These are phyloP conservation scores for Silurus asotus DNA, from an alignment of 2,113 vertebrate genomes.

Conservation along the genomic window DNA sequence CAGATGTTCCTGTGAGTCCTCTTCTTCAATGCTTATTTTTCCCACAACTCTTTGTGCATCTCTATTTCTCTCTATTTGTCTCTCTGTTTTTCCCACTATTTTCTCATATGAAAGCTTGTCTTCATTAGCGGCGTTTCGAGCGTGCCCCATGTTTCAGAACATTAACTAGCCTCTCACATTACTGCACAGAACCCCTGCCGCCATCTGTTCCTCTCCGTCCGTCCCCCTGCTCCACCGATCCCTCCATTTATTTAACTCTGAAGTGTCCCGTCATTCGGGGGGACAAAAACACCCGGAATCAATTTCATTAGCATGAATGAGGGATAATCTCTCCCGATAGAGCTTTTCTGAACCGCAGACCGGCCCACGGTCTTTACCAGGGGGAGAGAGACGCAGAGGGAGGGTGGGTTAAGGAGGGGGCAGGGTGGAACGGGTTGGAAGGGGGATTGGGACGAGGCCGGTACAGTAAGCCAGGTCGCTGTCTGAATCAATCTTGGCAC, in stretches of 20 bases:
- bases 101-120: constrained; percentile 60
- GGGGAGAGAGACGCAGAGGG: constrained; percentile 56
- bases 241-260: constrained; percentile 85
- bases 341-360: constrained; percentile 65
- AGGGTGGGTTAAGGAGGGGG: constrained; percentile 68
- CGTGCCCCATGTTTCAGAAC: constrained; percentile 77
- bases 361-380: constrained; percentile 61
- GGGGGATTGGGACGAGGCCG: constrained; percentile 58
- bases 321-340: constrained; percentile 78
- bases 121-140: constrained; percentile 67
- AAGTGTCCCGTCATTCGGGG: constrained; percentile 73
- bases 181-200: constrained; percentile 78
- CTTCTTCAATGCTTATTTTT: not conserved
- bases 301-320: constrained; percentile 85
- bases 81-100: constrained; percentile 21
- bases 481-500: constrained; percentile 89
- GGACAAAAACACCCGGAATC: constrained; percentile 67
- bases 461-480: constrained; percentile 82
- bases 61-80: constrained; percentile 11
- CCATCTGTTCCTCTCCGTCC: constrained; percentile 83
- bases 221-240: constrained; percentile 68
- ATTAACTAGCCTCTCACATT: constrained; percentile 85
- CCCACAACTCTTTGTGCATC: not conserved
- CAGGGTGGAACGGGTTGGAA: constrained; percentile 58
- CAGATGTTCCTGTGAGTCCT: no score